Evolutionary conservation across 64 coral and sea anemone genomes (phyloP).

Genomic region (Stichodactyla mertensii): DNA sequence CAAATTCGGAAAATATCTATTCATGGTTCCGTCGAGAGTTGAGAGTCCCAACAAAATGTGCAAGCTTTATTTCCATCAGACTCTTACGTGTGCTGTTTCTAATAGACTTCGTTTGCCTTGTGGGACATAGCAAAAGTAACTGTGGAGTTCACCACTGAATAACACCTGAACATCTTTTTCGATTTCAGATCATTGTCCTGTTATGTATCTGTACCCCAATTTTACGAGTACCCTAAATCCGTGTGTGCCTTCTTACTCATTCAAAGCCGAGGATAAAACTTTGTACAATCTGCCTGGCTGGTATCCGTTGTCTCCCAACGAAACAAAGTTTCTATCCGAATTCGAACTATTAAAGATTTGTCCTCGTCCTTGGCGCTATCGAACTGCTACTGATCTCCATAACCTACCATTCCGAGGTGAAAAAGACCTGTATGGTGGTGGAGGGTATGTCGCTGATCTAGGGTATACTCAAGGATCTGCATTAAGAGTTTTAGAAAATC

Average conservation of each 20-base stretch:
- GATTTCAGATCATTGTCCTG: conserved; percentile 55
- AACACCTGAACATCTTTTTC: not conserved
- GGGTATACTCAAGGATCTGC: conserved; percentile 75
- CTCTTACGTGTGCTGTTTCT: too few relatives aligned
- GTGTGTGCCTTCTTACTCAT: conserved; percentile 54
- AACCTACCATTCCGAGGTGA: conserved; percentile 60
- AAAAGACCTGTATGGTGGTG: conserved; percentile 61
- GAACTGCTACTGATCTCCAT: conserved; percentile 45
- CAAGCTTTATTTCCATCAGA: too few relatives aligned
- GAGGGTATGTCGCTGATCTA: conserved; percentile 79
- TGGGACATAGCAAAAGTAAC: too few relatives aligned
- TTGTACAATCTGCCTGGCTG: conserved; percentile 66
- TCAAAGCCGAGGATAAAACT: conserved; percentile 60
- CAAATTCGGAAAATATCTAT: too few relatives aligned
- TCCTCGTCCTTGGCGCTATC: conserved; percentile 80
- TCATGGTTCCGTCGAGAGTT: too few relatives aligned
- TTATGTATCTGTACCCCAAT: conserved; percentile 38
- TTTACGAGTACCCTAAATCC: conserved; percentile 33
- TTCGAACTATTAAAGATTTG: conserved; percentile 73
- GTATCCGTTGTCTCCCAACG: conserved; percentile 44
- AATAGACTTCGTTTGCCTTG: too few relatives aligned
- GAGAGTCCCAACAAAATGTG: too few relatives aligned
- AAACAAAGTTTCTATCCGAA: conserved; percentile 60
- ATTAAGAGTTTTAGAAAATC: conserved; percentile 48
- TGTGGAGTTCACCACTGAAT: too few relatives aligned